Evolutionary conservation across 1,140 invertebrate genomes (phyloP).

Genomic region (Drosophila albomicans): DNA sequence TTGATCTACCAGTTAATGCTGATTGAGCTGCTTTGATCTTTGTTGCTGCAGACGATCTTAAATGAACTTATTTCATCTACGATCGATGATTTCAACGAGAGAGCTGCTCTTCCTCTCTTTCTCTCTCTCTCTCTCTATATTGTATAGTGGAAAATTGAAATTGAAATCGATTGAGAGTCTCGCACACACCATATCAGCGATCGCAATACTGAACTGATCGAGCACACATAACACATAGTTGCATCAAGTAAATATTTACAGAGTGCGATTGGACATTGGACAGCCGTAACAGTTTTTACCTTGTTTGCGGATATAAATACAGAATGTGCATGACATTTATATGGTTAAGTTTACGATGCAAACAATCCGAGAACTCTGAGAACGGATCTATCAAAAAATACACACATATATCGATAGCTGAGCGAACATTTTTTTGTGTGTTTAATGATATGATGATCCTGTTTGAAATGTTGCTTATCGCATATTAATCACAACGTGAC

Average conservation of each 20-base stretch:
- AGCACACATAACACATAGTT: neutral
- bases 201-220: neutral
- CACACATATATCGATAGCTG: neutral
- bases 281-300: conserved; percentile 22
- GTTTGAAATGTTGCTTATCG: neutral
- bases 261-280: conserved; percentile 17
- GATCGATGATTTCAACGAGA: too few relatives aligned
- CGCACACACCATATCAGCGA: conserved; percentile 1
- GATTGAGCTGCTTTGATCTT: too few relatives aligned
- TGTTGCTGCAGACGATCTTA: too few relatives aligned
- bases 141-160: too few relatives aligned
- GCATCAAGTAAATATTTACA: conserved; percentile 37
- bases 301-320: conserved; percentile 34
- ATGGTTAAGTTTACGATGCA: conserved; percentile 31
- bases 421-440: too few relatives aligned
- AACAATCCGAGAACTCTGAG: neutral
- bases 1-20: too few relatives aligned
- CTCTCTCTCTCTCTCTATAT: too few relatives aligned
- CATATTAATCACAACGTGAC: conserved; percentile 3
- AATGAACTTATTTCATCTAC: too few relatives aligned
- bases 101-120: too few relatives aligned
- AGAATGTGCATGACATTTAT: conserved; percentile 48
- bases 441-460: neutral
- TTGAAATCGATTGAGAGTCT: neutral
- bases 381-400: neutral